phyloP scores from a whole-genome alignment of 2,797 vertebrate species.

The Otus scops region DNA sequence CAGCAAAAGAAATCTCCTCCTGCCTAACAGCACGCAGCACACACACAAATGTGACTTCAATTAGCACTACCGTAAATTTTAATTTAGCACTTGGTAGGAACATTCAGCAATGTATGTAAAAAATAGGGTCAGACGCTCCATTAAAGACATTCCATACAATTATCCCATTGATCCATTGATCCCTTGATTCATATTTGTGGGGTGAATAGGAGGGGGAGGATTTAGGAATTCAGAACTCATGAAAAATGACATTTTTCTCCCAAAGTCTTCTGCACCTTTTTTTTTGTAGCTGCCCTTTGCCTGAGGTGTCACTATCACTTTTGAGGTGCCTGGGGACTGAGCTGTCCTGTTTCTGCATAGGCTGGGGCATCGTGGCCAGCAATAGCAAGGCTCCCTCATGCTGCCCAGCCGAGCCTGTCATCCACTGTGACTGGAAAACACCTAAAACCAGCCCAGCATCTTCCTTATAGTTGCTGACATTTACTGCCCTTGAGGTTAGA shows the following conservation, averaged over 20 bases:
- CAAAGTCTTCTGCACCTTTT: neutral
- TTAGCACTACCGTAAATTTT: constrained; percentile 57
- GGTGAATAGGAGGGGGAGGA: neutral
- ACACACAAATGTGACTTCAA: constrained; percentile 43
- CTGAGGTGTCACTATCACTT: neutral
- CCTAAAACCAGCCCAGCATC: neutral
- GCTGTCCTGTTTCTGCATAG: neutral
- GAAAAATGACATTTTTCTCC: neutral
- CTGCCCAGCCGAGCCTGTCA: neutral
- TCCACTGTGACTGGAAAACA: neutral
- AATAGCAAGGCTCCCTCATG: neutral
- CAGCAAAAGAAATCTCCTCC: constrained; percentile 41
- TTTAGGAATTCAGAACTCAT: neutral
- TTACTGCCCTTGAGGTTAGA: neutral
- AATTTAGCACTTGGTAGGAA: constrained; percentile 65
- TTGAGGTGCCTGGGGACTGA: neutral
- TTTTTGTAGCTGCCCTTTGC: neutral
- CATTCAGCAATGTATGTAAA: neutral
- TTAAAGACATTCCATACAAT: neutral
- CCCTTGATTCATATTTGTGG: neutral
- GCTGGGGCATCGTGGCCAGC: neutral
- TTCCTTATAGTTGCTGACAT: neutral
- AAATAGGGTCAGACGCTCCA: neutral
- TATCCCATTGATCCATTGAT: constrained; percentile 31
- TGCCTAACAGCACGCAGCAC: constrained; percentile 32